Conservation (phyloP, 2,888 invertebrate genomes). For the Dysmachus trigonus region DNA sequence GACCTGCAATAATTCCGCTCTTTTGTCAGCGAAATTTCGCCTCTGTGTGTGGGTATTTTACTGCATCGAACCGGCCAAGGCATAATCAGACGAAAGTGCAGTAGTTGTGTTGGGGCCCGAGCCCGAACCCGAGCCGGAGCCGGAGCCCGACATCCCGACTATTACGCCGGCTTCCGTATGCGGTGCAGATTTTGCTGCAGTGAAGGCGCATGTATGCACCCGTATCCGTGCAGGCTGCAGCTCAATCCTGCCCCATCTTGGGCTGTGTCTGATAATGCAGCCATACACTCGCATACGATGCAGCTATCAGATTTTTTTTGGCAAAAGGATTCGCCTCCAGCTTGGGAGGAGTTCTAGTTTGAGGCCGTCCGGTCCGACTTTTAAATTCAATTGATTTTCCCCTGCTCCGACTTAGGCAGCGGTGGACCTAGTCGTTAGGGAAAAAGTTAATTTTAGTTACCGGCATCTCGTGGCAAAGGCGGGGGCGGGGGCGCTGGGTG, state of each 20-base stretch:
- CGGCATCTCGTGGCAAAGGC: background rate
- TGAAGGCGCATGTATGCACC: background rate
- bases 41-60: conserved; percentile 30
- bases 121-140: too few species aligned
- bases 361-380: background rate
- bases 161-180: conserved; percentile 10
- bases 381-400: background rate
- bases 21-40: conserved; percentile 30
- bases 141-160: background rate
- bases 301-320: conserved; percentile 17
- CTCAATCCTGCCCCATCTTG: background rate
- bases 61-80: conserved; percentile 3
- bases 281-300: conserved; percentile 11
- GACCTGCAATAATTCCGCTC: conserved; percentile 28
- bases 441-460: background rate
- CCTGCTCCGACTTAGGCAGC: background rate
- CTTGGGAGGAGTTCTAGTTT: conserved; percentile 29
- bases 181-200: conserved; percentile 31
- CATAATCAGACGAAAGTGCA: background rate
- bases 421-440: background rate
- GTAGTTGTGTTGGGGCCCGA: conserved; percentile 3
- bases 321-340: background rate
- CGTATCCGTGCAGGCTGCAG: conserved; percentile 16
- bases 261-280: background rate
- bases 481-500: background rate